Percentiles rank a stretch among this genome's conserved stretches.
phyloP scores from a whole-genome alignment of 2,113 vertebrate genomes.

The Isichthys henryi region DNA sequence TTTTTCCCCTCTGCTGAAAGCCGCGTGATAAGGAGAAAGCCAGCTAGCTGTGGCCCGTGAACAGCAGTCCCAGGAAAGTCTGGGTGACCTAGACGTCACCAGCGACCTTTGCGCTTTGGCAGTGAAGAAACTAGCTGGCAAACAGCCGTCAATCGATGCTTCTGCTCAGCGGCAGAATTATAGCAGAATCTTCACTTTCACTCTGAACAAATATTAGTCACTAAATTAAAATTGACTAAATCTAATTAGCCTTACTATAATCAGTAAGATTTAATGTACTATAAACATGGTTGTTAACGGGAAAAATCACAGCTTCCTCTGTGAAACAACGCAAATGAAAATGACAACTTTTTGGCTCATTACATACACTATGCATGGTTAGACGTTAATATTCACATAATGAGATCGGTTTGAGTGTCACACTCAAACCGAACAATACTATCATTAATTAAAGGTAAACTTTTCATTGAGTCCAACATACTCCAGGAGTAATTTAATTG shows the following conservation, averaged over 20 bases:
- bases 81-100: slow-evolving; percentile 37
- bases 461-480: slow-evolving; percentile 15
- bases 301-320: background rate
- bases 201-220: slow-evolving; percentile 4
- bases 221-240: background rate
- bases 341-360: background rate
- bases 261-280: slow-evolving; percentile 1
- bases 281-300: slow-evolving; percentile 4
- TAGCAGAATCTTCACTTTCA: slow-evolving; percentile 28
- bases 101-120: slow-evolving; percentile 27
- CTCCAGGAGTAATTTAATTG: slow-evolving; percentile 14
- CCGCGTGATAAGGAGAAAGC: background rate
- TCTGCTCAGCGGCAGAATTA: slow-evolving; percentile 27
- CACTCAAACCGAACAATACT: background rate
- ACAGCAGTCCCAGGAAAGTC: slow-evolving; percentile 19
- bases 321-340: background rate
- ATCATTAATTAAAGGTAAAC: background rate
- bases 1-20: slow-evolving; percentile 14
- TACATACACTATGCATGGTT: background rate
- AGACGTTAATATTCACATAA: background rate
- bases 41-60: background rate
- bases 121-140: slow-evolving; percentile 18
- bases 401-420: background rate
- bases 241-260: background rate
- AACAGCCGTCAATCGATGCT: slow-evolving; percentile 25